These are phyloP conservation scores for Hypselothyrea guttata DNA, from an alignment of 2,888 invertebrate species.

Conservation along the genomic window DNA sequence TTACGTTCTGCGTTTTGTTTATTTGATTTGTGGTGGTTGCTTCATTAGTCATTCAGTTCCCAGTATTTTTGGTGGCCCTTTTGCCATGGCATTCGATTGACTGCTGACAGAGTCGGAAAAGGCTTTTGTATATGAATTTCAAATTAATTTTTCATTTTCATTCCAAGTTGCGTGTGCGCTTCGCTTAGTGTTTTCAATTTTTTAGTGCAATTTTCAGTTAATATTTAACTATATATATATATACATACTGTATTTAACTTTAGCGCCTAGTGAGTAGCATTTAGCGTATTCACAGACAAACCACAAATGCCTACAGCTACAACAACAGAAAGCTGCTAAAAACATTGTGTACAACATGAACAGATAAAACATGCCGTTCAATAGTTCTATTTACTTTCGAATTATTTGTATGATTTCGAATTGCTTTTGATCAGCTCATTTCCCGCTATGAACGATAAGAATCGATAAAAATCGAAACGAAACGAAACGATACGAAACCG, in stretches of 20 bases:
- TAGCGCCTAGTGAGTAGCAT: conserved; percentile 63
- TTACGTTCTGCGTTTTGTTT: conserved; percentile 4
- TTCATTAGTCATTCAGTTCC: conserved; percentile 42
- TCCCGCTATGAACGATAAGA: conserved; percentile 46
- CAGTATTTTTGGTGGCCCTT: conserved; percentile 15
- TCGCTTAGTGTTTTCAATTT: conserved; percentile 4
- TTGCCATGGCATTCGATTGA: conserved; percentile 6
- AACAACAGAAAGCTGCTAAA: conserved; percentile 44
- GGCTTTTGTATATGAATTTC: conserved; percentile 1
- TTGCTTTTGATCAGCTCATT: conserved; percentile 62
- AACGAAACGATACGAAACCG: conserved; percentile 45
- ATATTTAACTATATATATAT: conserved; percentile 26
- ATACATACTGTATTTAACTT: conserved; percentile 34
- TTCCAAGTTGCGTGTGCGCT: too few relatives aligned
- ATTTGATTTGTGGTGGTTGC: conserved; percentile 45
- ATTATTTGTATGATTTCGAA: conserved; percentile 13
- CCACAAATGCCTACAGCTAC: conserved; percentile 31
- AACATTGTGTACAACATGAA: conserved; percentile 50
- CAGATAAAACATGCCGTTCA: conserved; percentile 58
- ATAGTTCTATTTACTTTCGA: conserved; percentile 22
- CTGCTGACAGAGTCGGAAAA: too few relatives aligned
- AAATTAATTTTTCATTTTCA: too few relatives aligned
- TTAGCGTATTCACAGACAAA: conserved; percentile 50
- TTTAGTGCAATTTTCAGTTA: conserved; percentile 9
- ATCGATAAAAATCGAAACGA: conserved; percentile 12